phyloP scores from a whole-genome alignment of 2,797 vertebrate genomes.

The Ataeniobius toweri region DNA sequence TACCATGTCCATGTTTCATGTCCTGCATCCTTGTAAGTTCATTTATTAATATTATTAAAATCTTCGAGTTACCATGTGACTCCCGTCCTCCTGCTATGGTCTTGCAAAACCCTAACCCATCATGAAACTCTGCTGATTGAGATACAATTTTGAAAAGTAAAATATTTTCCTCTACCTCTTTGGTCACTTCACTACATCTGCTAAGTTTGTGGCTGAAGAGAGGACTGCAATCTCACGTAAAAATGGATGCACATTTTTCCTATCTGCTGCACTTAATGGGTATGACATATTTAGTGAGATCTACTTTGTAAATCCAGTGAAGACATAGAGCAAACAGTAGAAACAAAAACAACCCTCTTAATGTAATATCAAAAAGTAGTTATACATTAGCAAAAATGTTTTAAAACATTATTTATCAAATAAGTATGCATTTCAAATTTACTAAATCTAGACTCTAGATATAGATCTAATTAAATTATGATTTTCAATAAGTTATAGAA shows the following conservation, averaged over 20 bases:
- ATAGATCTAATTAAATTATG: background rate
- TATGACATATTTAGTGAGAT: background rate
- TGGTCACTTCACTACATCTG: background rate
- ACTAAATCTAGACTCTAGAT: background rate
- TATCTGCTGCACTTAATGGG: background rate
- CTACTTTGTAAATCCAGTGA: background rate
- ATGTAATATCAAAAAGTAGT: background rate
- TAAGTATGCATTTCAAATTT: background rate
- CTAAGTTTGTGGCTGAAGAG: background rate
- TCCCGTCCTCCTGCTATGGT: no score
- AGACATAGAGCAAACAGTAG: no score
- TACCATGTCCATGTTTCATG: no score
- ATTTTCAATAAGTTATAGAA: background rate
- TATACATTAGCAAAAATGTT: background rate
- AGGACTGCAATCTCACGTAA: background rate
- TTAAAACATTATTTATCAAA: background rate
- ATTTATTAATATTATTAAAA: no score
- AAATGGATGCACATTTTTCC: background rate
- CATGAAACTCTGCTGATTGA: background rate
- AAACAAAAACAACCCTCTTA: background rate
- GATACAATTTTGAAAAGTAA: background rate
- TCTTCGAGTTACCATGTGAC: no score
- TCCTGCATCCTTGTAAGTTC: no score
- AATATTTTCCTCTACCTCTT: background rate
- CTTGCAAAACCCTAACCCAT: no score